These are phyloP conservation scores for Tricholauxania praeusta DNA, from an alignment of 2,888 invertebrate genomes.

Conservation along the genomic window DNA sequence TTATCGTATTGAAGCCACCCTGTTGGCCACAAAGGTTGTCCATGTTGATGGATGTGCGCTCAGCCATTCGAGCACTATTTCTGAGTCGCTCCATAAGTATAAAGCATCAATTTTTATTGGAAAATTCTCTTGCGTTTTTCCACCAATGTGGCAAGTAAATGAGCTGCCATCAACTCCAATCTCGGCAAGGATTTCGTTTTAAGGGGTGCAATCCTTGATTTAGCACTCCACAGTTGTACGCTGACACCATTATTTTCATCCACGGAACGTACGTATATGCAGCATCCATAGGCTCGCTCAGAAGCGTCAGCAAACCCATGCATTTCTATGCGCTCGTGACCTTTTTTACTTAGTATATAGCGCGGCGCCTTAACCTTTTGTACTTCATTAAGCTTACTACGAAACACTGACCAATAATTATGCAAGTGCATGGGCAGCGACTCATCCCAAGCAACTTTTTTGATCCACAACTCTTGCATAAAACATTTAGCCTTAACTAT, in stretches of 20 bases:
- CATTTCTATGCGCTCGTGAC: conserved; percentile 16
- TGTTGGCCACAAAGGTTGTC: conserved; percentile 42
- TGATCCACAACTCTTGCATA: too few species aligned
- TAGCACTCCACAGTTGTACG: conserved; percentile 37
- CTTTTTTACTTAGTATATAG: conserved; percentile 10
- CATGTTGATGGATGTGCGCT: conserved; percentile 43
- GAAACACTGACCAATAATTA: too few species aligned
- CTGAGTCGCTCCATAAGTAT: conserved; percentile 42
- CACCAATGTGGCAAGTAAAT: conserved; percentile 32
- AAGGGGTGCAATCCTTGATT: conserved; percentile 40
- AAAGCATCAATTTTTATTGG: conserved; percentile 13
- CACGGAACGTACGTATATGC: conserved; percentile 28
- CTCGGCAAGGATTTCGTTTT: conserved; percentile 40
- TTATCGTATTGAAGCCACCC: conserved; percentile 38
- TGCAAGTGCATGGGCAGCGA: too few species aligned
- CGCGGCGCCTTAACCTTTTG: too few species aligned
- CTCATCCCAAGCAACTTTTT: too few species aligned
- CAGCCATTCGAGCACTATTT: conserved; percentile 43
- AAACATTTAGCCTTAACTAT: too few species aligned
- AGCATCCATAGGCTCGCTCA: conserved; percentile 38
- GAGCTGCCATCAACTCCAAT: conserved; percentile 34
- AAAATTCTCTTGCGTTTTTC: conserved; percentile 32
- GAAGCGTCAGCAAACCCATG: conserved; percentile 41
- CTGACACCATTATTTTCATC: conserved; percentile 25
- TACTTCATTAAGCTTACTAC: too few species aligned